phyloP scores from a whole-genome alignment of 2,888 invertebrate species.

The Macrosiphum euphorbiae region DNA sequence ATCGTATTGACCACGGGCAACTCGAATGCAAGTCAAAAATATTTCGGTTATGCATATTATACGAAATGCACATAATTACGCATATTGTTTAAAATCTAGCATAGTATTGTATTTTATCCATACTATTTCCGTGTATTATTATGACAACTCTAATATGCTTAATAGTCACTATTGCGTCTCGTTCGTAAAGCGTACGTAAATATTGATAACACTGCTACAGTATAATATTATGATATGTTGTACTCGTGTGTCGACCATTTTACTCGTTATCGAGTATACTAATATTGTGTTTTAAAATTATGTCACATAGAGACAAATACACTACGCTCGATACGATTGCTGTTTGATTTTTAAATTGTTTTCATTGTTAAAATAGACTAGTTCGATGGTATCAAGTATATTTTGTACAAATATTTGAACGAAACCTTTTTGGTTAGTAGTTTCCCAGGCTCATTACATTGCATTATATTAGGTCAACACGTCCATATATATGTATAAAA shows the following conservation, averaged over 20 bases:
- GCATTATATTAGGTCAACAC: background rate
- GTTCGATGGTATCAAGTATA: background rate
- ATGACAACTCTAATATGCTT: background rate
- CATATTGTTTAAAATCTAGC: background rate
- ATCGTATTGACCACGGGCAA: background rate
- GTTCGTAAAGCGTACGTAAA: background rate
- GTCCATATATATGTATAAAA: background rate
- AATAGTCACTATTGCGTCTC: background rate
- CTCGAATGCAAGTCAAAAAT: background rate
- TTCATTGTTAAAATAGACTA: background rate
- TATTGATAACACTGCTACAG: background rate
- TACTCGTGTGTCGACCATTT: background rate
- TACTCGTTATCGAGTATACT: background rate
- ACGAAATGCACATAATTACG: background rate
- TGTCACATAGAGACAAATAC: background rate
- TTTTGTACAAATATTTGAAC: conserved; percentile 26
- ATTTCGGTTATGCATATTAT: background rate
- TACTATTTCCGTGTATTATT: background rate
- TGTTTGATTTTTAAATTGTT: conserved; percentile 3
- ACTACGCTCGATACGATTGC: background rate
- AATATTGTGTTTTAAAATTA: background rate
- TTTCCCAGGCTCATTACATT: conserved; percentile 9
- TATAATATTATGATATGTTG: background rate
- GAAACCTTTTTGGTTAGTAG: background rate
- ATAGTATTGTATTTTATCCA: background rate